Evolutionary conservation across 2,113 vertebrate species (phyloP).

Genomic region (Thermophis baileyi): DNA sequence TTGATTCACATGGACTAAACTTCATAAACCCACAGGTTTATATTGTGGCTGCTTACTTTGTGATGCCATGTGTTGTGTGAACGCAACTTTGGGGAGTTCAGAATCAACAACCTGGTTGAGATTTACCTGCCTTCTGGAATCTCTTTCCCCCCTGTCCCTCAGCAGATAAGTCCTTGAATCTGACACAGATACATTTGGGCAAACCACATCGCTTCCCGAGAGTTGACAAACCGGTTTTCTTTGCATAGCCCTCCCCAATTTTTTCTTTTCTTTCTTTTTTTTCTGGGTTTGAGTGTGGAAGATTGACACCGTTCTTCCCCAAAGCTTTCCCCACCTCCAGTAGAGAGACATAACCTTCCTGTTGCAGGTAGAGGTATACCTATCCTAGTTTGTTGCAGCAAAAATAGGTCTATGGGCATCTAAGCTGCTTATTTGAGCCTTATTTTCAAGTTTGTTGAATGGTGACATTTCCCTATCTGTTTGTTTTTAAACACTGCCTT

Average conservation of each 20-base stretch:
- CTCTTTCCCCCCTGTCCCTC: no score
- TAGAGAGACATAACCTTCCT: neutral
- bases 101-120: neutral
- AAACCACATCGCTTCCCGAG: neutral
- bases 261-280: neutral
- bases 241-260: neutral
- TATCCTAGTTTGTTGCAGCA: neutral
- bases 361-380: neutral
- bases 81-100: neutral
- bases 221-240: neutral
- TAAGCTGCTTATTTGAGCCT: neutral
- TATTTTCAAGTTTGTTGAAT: neutral
- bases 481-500: neutral
- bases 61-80: neutral
- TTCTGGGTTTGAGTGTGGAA: neutral
- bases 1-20: neutral
- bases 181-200: neutral
- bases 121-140: neutral
- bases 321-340: neutral
- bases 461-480: neutral
- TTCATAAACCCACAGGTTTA: neutral
- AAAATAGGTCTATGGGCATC: neutral
- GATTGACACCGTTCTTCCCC: neutral
- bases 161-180: neutral
- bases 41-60: neutral